phyloP scores from a whole-genome alignment of 2,888 invertebrate genomes.

The Muschampia staudingeri region DNA sequence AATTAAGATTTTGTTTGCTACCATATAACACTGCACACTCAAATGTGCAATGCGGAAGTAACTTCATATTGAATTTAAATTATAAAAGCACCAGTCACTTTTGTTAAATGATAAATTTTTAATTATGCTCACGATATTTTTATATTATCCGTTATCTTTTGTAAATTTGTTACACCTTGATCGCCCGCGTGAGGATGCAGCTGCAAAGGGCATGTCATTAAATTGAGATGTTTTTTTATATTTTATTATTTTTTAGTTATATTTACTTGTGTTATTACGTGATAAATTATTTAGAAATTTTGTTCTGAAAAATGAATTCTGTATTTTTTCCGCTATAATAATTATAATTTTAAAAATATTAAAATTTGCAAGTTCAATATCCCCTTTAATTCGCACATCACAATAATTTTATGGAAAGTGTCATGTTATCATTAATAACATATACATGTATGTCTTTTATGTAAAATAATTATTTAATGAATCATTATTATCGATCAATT shows the following conservation, averaged over 20 bases:
- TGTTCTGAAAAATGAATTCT: too few relatives aligned
- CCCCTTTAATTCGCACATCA: too few relatives aligned
- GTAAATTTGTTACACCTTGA: not conserved
- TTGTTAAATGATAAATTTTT: not conserved
- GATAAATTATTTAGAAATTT: slow-evolving; percentile 43
- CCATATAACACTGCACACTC: not conserved
- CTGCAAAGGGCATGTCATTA: slow-evolving; percentile 23
- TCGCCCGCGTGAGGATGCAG: not conserved
- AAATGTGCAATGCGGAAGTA: not conserved
- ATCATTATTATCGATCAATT: slow-evolving; percentile 22
- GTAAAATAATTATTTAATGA: not conserved
- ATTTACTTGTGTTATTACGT: slow-evolving; percentile 37
- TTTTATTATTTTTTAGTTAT: slow-evolving; percentile 36
- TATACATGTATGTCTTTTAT: not conserved
- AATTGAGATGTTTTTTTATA: slow-evolving; percentile 33
- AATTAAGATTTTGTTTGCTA: not conserved
- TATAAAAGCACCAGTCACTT: not conserved
- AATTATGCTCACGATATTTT: not conserved
- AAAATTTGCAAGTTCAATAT: too few relatives aligned
- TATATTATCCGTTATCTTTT: not conserved
- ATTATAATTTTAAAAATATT: too few relatives aligned
- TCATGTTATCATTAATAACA: not conserved
- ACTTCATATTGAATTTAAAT: not conserved
- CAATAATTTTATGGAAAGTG: not conserved
- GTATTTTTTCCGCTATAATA: too few relatives aligned